Base-by-base conservation (phyloP, 1,140 invertebrate species). In the Hypsibius dujardini region DNA sequence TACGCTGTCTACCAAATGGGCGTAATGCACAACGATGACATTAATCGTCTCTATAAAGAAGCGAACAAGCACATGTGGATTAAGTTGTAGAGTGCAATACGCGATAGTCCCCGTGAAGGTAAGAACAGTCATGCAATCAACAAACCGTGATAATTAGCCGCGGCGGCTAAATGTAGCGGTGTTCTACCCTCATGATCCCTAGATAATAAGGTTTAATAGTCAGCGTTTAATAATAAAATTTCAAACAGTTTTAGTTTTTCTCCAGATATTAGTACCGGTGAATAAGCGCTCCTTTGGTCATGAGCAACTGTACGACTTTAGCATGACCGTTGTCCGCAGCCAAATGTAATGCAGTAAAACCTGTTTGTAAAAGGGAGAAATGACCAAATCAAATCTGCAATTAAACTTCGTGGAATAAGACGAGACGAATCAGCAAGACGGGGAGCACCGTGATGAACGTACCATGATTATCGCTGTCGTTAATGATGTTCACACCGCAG, bases 121-220 rank as follows among this genome's bases (percentile, higher is more conserved):
- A n/a, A n/a, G n/a, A n/a, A n/a, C n/a, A n/a, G n/a, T n/a, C 7
- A 14, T 3, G 3, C 62, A 7, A 67, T 7, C 45, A 3, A 42
- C 62, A 42, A 3, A 67, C 62, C 62, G 3, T 42, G 62, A 42
- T 67, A 67, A 67, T 67, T 42, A 42, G 3, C 3, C 3, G 7
- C 42, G 12, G 90, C 87, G 0, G 90, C 89, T 74, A 90, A 81
- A 78, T 92, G 90, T 0, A 93, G 80, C 0, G 90, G 88, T 74
- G 88, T 91, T 12, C 89, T 83, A 1, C 90, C 88, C 75, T 87
- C 86, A 75, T 90, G 87, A 75, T 92, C 90, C 28, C 90, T 81
- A 72, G 14, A 75, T 14, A 3, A 14, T 14, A 7, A 67, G 3
- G 42, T 14, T 14, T 14, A 14, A 42, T 67, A 14, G 7, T 3